Conservation (phyloP, 2,797 vertebrate species). For the Melanotaenia trifasciata region DNA sequence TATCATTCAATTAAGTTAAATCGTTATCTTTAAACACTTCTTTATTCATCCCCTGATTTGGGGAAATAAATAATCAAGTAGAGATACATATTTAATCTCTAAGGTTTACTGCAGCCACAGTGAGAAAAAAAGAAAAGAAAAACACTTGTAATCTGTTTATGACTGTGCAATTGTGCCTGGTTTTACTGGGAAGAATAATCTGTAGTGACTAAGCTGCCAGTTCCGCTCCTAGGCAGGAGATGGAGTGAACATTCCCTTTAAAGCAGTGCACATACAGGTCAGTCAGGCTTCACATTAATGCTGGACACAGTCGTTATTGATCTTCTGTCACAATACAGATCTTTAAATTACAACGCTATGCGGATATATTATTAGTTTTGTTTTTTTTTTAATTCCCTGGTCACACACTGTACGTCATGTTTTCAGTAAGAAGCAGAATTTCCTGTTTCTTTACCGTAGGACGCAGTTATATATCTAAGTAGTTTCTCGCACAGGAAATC, state of each 20-base stretch:
- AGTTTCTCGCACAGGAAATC: neutral
- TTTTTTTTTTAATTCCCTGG: neutral
- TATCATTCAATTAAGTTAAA: constrained; percentile 50
- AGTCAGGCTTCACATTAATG: constrained; percentile 17
- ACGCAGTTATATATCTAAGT: constrained; percentile 55
- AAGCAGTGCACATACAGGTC: constrained; percentile 30
- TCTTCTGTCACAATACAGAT: neutral
- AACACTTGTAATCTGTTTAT: constrained; percentile 74
- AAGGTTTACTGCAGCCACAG: constrained; percentile 51
- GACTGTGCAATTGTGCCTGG: constrained; percentile 51
- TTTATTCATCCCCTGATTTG: constrained; percentile 30
- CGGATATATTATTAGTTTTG: constrained; percentile 7
- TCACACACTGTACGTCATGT: constrained; percentile 25
- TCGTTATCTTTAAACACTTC: constrained; percentile 42
- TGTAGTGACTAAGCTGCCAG: constrained; percentile 58
- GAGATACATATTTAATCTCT: constrained; percentile 59
- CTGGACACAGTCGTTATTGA: constrained; percentile 24
- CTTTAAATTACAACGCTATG: neutral
- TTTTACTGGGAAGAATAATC: constrained; percentile 70
- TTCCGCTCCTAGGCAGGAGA: constrained; percentile 39
- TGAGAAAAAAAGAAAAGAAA: constrained; percentile 45
- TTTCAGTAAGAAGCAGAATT: constrained; percentile 47
- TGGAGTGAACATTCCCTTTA: constrained; percentile 39
- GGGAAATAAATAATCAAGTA: constrained; percentile 35
- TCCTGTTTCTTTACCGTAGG: constrained; percentile 41